Conservation (phyloP, 1,140 invertebrate species). For the Diplogasteroides magnus region DNA sequence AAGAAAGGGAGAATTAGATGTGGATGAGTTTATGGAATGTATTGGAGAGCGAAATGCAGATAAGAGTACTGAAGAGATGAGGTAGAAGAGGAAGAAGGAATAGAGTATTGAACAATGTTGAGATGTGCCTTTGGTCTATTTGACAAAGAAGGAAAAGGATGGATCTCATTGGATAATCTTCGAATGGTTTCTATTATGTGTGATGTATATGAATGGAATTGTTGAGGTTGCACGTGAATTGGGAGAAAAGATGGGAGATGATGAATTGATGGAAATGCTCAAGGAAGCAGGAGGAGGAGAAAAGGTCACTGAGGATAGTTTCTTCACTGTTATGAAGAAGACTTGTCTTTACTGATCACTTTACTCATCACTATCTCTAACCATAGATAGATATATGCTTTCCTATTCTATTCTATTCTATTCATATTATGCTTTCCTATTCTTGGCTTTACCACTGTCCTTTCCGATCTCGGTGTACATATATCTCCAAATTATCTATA, state of each 20-base stretch:
- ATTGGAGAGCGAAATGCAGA: conserved; percentile 10
- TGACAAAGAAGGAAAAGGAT: conserved; percentile 21
- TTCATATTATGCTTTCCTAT: no score
- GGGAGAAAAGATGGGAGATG: conserved; percentile 3
- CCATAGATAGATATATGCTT: neutral
- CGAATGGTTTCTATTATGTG: no score
- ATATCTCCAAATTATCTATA: no score
- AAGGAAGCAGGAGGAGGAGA: conserved; percentile 15
- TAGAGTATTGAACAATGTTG: neutral
- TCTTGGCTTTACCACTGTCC: no score
- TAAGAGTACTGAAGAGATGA: conserved; percentile 22
- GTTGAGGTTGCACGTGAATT: conserved; percentile 20
- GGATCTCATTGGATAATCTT: conserved; percentile 12
- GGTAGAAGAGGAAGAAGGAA: neutral
- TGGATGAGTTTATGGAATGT: conserved; percentile 20
- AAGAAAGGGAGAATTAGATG: conserved; percentile 9
- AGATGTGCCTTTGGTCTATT: conserved; percentile 23
- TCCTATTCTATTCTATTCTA: neutral
- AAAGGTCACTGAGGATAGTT: conserved; percentile 6
- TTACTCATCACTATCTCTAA: neutral
- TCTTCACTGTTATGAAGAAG: conserved; percentile 29
- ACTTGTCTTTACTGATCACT: conserved; percentile 24
- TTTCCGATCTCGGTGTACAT: no score
- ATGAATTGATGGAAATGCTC: conserved; percentile 23
- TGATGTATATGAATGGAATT: neutral